Percentiles rank a stretch among this genome's conserved stretches.
These are phyloP conservation scores for Geophilus truncorum DNA, from an alignment of 2,888 invertebrate genomes.

Conservation along the genomic window DNA sequence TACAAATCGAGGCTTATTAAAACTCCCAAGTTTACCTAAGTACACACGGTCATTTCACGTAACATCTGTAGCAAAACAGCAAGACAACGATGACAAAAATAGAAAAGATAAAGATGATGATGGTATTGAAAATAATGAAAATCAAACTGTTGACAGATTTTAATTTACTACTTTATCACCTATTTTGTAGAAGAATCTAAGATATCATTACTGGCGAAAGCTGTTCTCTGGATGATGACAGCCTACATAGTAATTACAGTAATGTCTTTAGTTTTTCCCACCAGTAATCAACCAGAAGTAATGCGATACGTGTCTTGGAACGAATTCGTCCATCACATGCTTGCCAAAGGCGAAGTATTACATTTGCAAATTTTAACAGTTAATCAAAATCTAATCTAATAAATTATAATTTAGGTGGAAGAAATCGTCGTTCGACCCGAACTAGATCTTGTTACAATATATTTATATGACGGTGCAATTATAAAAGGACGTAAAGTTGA, in stretches of 20 bases:
- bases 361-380: constrained; percentile 11
- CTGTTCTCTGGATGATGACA: constrained; percentile 72
- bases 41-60: background rate
- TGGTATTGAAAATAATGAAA: background rate
- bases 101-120: constrained; percentile 54
- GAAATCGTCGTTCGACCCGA: constrained; percentile 79
- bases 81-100: constrained; percentile 35
- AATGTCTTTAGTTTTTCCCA: constrained; percentile 65
- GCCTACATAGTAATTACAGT: constrained; percentile 69
- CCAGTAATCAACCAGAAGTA: constrained; percentile 68
- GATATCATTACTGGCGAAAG: constrained; percentile 66
- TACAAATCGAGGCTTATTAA: background rate
- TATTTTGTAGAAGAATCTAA: constrained; percentile 56
- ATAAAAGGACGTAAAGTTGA: constrained; percentile 71
- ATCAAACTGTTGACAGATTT: background rate
- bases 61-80: background rate
- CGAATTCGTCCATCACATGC: constrained; percentile 91
- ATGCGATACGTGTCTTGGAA: constrained; percentile 88
- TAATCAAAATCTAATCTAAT: background rate
- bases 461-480: constrained; percentile 76
- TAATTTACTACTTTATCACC: background rate
- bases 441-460: constrained; percentile 75
- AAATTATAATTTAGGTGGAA: constrained; percentile 54
- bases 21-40: background rate
- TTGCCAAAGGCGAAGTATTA: constrained; percentile 87